Evolutionary conservation across 2,797 vertebrate genomes (phyloP).

Genomic region (Lemur catta): DNA sequence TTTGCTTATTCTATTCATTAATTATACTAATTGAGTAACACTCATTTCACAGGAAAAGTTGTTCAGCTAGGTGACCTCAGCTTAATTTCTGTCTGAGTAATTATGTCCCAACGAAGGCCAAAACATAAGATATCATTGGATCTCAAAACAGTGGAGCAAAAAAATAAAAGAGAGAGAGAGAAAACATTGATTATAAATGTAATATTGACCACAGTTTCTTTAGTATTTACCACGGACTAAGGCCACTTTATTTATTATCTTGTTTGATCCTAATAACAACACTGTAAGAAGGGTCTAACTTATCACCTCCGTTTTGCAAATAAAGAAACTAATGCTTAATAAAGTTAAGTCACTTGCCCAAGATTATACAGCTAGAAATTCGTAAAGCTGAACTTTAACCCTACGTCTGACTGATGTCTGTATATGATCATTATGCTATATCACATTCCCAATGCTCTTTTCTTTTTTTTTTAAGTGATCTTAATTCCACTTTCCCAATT

Average conservation of each 20-base stretch:
- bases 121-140: background rate
- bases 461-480: background rate
- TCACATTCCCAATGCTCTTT: background rate
- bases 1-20: background rate
- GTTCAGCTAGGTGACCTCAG: background rate
- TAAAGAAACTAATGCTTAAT: background rate
- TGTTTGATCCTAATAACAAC: background rate
- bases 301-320: background rate
- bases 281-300: background rate
- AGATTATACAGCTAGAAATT: background rate
- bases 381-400: background rate
- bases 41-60: background rate
- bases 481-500: background rate
- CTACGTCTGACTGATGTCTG: background rate
- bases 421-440: background rate
- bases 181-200: background rate
- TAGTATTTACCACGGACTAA: background rate
- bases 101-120: background rate
- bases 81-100: background rate
- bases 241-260: background rate
- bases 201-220: background rate
- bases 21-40: background rate
- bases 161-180: too few species aligned
- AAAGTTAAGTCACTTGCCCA: background rate
- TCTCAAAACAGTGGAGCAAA: background rate